Evolutionary conservation across 2,113 vertebrate genomes (phyloP), one percentile per base, ranked within the genome.

Genomic region (Ammodytes dubius): DNA sequence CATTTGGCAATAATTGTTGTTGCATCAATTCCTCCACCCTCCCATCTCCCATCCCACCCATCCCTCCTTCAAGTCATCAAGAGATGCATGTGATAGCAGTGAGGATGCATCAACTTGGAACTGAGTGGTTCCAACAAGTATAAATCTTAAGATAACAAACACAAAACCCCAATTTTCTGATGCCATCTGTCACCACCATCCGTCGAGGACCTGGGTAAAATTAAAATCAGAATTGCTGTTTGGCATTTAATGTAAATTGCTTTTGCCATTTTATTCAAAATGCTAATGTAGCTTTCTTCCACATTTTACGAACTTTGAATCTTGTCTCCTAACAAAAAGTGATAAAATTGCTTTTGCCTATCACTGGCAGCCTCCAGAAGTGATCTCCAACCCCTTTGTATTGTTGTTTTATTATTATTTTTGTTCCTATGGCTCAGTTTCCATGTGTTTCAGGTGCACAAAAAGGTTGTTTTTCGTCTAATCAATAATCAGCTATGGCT

Each of bases 161-260:
- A 73, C 45, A 19, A 54, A 82, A 89, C 87, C 64, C 54, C 40
- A 60, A 35, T 80, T 47, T 72, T 74, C 45, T 49, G 45, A 86
- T 74, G 69, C 81, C 84, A 88, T 82, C 90, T 87, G 88, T 76
- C 84, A 66, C 47, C 37, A 14, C 40, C 59, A 50, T 65, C 63
- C 46, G 53, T 47, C 6, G 40, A 74, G 66, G 52, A 39, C 27
- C 42, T 49, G 39, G 2, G 7, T 15, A 27, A 54, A 46, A 66
- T 80, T 40, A 17, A 45, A 43, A 35, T 9, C 35, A 61, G 0
- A 6, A 53, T 61, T 53, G 64, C 35, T 54, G 58, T 43, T 56
- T 46, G 57, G 37, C 57, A 43, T 59, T 65, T 43, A 45, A 52
- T 43, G 10, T 53, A 27, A 35, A 43, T 6, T 27, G 1, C 10